phyloP scores from a whole-genome alignment of 2,888 invertebrate species.

The Sussaba pulchella region DNA sequence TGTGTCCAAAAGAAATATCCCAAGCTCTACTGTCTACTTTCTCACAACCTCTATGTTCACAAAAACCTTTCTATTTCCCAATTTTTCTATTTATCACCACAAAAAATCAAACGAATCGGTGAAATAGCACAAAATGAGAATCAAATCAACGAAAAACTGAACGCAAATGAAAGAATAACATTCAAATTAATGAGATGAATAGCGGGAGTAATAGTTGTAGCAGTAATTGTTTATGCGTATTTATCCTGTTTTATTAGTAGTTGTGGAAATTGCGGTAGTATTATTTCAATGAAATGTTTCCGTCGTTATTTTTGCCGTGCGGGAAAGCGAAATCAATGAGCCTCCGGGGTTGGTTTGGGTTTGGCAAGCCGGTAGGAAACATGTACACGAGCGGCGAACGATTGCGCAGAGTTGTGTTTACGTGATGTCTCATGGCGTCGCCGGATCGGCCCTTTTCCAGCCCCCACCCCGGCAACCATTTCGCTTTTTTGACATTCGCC shows the following conservation, averaged over 20 bases:
- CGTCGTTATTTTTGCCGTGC: conserved; percentile 9
- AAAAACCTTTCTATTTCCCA: too few relatives aligned
- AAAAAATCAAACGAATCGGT: too few relatives aligned
- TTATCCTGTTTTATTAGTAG: too few relatives aligned
- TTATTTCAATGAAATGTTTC: conserved; percentile 7
- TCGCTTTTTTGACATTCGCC: conserved; percentile 27
- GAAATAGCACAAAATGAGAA: too few relatives aligned
- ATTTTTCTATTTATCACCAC: too few relatives aligned
- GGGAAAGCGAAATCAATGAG: conserved; percentile 62
- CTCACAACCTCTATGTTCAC: too few relatives aligned
- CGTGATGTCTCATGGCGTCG: conserved; percentile 58
- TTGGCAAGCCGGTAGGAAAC: conserved; percentile 37
- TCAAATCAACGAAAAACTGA: neutral
- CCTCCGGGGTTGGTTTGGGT: conserved; percentile 37
- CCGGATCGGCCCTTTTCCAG: conserved; percentile 52
- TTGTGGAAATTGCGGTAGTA: neutral
- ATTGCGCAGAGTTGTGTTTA: conserved; percentile 64
- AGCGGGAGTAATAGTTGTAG: too few relatives aligned
- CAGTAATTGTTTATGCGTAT: too few relatives aligned
- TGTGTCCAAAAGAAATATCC: too few relatives aligned
- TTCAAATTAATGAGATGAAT: too few relatives aligned
- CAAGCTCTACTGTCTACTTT: too few relatives aligned
- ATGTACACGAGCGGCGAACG: conserved; percentile 52
- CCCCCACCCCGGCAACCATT: neutral
- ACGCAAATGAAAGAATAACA: neutral